Conservation (phyloP, 2,888 invertebrate species). For the Chrysomela aeneicollis region DNA sequence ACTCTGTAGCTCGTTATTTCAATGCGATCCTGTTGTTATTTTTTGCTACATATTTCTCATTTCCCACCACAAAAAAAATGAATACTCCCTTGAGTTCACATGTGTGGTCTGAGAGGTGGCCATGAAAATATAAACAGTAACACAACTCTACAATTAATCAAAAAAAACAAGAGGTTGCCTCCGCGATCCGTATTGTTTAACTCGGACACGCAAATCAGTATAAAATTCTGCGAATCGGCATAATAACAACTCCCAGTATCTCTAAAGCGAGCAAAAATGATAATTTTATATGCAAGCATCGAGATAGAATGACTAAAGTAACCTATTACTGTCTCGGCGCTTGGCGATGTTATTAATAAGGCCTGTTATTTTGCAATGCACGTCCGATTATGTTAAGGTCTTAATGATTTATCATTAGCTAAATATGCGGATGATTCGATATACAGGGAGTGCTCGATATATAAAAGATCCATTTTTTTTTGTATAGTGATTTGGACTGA, state of each 20-base stretch:
- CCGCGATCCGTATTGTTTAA: conserved; percentile 14
- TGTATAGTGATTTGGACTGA: too few relatives aligned
- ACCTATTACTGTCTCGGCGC: conserved; percentile 35
- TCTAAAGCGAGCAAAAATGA: conserved; percentile 28
- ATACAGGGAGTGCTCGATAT: not conserved
- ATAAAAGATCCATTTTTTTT: too few relatives aligned
- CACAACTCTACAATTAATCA: conserved; percentile 17
- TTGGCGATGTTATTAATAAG: conserved; percentile 30
- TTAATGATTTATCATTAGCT: conserved; percentile 28
- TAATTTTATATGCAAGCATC: conserved; percentile 29
- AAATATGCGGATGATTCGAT: conserved; percentile 15
- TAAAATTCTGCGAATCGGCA: conserved; percentile 17
- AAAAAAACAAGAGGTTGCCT: conserved; percentile 14
- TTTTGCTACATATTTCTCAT: too few relatives aligned
- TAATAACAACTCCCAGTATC: conserved; percentile 23
- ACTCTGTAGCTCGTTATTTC: too few relatives aligned
- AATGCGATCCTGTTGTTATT: too few relatives aligned
- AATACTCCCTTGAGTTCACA: not conserved
- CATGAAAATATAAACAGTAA: conserved; percentile 2
- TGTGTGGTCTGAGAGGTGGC: conserved; percentile 13
- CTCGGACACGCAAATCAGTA: conserved; percentile 20
- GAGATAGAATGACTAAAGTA: conserved; percentile 24
- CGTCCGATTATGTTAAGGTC: conserved; percentile 21
- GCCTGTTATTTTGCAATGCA: conserved; percentile 33
- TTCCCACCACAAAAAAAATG: not conserved